Evolutionary conservation across 2,888 invertebrate species (phyloP), one percentile per base, ranked within the genome.

Genomic region (Acanthosoma haemorrhoidale): DNA sequence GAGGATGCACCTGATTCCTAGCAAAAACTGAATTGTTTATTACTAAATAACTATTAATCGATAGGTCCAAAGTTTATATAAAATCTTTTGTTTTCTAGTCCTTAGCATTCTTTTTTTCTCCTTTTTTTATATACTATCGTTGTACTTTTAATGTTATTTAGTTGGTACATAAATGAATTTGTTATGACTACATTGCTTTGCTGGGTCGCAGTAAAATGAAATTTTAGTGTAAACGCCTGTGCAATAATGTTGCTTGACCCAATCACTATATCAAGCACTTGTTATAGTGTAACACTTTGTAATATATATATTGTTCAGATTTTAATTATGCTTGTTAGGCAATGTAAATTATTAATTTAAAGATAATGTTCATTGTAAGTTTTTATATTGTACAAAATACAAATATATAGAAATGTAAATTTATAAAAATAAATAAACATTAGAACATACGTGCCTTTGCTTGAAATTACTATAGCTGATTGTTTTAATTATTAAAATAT

Each of bases 71-170:
- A 71, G 71, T 72, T 69, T 64, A 64, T 64, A 29, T 64, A 39
- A 64, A 61, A 51, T 51, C 34, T 71, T 73, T 71, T 74, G 69
- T 71, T 72, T 74, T 74, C 72, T 74, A 74, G 72, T 72, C 72
- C 71, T 70, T 72, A 72, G 73, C 25, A 64, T 72, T 70, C 71
- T 72, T 71, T 21, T 61, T 61, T 57, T 57, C 32, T 32, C 6
- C 6, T 32, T 66, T 57, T 67, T 15, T 34, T 67, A 29, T 51
- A 21, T 67, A 67, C 43, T 18, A 43, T 72, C 34, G 72, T 72
- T 72, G 72, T 70, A 72, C 69, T 71, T 63, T 71, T 63, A 69
- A 71, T 71, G 71, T 71, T 71, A 71, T 67, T 71, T 71, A 71
- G 69, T 63, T 51, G 64, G 64, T 64, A 64, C 25, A 51, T 29